Evolutionary conservation across 2,888 invertebrate species (phyloP).

Genomic region (Rhagium mordax): DNA sequence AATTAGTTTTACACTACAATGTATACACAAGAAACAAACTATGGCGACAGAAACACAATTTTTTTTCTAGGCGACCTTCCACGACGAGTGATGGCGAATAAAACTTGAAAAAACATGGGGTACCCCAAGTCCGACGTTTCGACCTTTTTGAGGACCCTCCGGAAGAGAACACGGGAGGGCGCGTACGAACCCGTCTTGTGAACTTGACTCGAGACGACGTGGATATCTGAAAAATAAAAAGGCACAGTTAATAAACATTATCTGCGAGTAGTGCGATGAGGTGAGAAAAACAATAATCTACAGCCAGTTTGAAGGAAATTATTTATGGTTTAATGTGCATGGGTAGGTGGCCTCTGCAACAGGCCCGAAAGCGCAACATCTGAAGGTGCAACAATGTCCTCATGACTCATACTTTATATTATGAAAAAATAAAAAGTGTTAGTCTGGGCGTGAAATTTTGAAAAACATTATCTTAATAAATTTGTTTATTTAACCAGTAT

Average conservation of each 20-base stretch:
- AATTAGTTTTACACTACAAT: neutral
- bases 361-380: conserved; percentile 1
- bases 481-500: too few relatives aligned
- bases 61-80: conserved; percentile 70
- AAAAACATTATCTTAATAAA: too few relatives aligned
- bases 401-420: too few relatives aligned
- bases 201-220: conserved; percentile 27
- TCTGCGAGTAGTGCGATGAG: neutral
- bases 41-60: conserved; percentile 48
- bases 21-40: conserved; percentile 15
- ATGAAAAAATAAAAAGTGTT: too few relatives aligned
- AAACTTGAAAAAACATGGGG: conserved; percentile 68
- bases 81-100: conserved; percentile 67
- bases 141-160: conserved; percentile 47
- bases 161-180: conserved; percentile 36
- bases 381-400: too few relatives aligned
- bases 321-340: neutral
- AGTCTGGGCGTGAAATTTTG: too few relatives aligned
- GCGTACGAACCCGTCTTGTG: conserved; percentile 50
- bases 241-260: conserved; percentile 3
- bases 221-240: conserved; percentile 40
- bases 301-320: conserved; percentile 5
- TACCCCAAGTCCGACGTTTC: conserved; percentile 65
- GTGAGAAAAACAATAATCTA: conserved; percentile 8
- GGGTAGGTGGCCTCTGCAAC: neutral